Evolutionary conservation across 2,888 invertebrate genomes (phyloP), one percentile per base, ranked within the genome.

Genomic region (Diloba caeruleocephala): DNA sequence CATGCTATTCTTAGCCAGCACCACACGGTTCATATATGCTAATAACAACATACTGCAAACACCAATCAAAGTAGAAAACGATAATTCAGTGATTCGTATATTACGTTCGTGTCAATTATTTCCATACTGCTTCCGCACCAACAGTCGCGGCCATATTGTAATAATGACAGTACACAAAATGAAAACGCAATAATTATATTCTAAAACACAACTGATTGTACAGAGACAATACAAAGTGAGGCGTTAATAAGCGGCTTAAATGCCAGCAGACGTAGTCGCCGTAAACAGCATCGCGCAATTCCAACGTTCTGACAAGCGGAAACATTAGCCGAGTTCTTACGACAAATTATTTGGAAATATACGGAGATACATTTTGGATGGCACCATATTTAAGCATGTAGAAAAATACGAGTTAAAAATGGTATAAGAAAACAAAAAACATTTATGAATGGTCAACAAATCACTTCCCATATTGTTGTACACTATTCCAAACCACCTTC

Each of bases 271-370:
- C 34, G n/a, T n/a, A 28, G 38, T 29, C 45, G 38, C 44, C 52
- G 49, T 56, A 54, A 61, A 58, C 49, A 54, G 44, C 37, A 52
- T 42, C 39, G 41, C 38, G 52, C 26, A 59, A 56, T 63, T 53
- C 54, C 44, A 15, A 53, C 56, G 56, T 54, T 54, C 51, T 56
- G 59, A 61, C 50, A 60, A 36, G 43, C 58, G 57, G 67, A 55
- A 69, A 69, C 62, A 73, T 74, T 73, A 50, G 57, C 45, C 29
- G 38, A 49, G 42, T 44, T 48, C 56, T 66, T 36, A 49, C 46
- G 51, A 67, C 62, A 69, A 71, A 64, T 74, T 62, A 61, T 49
- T 48, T 44, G 46, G 12, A 54, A 64, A 73, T 54, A 62, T 44
- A 71, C 49, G 19, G 32, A 7, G 3, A 1, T n/a, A 2, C n/a